Base-by-base conservation (phyloP, 1,140 invertebrate species). In the Drosophila pectinifera region DNA sequence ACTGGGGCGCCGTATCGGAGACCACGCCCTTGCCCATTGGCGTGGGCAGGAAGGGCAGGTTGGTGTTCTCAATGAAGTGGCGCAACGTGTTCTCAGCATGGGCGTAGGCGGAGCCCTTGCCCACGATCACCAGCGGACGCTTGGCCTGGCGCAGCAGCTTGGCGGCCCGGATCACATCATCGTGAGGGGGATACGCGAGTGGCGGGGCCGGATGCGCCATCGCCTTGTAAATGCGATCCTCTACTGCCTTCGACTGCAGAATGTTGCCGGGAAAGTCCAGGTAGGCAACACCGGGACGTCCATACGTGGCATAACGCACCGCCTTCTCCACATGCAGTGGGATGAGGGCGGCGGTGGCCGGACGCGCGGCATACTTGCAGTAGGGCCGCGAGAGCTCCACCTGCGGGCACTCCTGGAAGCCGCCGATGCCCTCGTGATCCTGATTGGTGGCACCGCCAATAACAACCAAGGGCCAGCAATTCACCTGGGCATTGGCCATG, bases 1-100 rank as follows among this genome's bases (percentile, higher is more conserved):
- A 97, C 61, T 95, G 94, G 2, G 92, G 68, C 73, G 97, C 96
- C 14, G 93, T 94, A 92, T 99, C 98, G 0, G 97, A 93, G 10
- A 99, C 95, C 3, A 98, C 97, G 38, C 98, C 98, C 93, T 99
- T 99, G n/a, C 95, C 98, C 97, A 99, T 99, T 1, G 98, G 98
- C 14, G 98, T 99, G 1, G 98, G 96, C 28, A 99, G 93, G 92
- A 98, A 98, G 6, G 98, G 98, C 16, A 99, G 86, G 68, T 95
- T 94, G 11, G 95, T 96, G 14, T 92, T 92, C 20, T 94, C 92
- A 11, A 99, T 94, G 0, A 99, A 94, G 48, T 95, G 93, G 10
- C 94, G 92, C 3, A 98, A 81, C 61, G 94, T 93, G 8, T 93
- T 92, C 92, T 99, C 98, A 0, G 97, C 96, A 72, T 94, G 92